These are phyloP conservation scores for Charadrius vociferus DNA, from an alignment of 2,113 vertebrate species.

Conservation along the genomic window DNA sequence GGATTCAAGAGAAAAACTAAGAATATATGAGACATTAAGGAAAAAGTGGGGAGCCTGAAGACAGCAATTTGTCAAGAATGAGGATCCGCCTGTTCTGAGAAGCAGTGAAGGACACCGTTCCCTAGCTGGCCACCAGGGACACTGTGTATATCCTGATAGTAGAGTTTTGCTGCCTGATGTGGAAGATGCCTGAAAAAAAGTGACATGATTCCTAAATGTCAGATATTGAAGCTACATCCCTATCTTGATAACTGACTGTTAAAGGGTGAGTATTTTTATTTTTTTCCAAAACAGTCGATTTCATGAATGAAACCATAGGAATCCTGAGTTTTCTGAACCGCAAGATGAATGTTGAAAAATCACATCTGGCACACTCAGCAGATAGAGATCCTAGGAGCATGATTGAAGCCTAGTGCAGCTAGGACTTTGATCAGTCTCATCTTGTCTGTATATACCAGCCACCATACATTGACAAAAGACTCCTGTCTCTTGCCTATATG, in stretches of 20 bases:
- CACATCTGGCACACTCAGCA: accelerated
- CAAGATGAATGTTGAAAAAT: neutral
- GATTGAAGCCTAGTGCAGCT: neutral
- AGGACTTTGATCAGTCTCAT: neutral
- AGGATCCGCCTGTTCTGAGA: neutral
- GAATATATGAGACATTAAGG: neutral
- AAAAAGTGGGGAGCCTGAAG: neutral
- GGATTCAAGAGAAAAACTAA: neutral
- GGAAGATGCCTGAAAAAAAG: neutral
- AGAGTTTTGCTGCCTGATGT: neutral
- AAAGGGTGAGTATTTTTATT: neutral
- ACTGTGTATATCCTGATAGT: neutral
- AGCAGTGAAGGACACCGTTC: neutral
- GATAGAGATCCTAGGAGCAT: neutral
- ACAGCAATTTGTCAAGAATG: neutral
- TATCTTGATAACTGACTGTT: neutral
- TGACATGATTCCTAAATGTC: neutral
- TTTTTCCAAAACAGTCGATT: neutral
- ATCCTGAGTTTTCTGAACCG: neutral
- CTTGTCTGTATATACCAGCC: neutral
- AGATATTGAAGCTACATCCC: neutral
- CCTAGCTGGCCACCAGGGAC: neutral
- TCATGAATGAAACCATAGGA: neutral
- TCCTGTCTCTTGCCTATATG: neutral
- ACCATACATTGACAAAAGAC: neutral